These are phyloP conservation scores for Copidosoma aretas DNA, from an alignment of 2,888 invertebrate species.

Conservation along the genomic window DNA sequence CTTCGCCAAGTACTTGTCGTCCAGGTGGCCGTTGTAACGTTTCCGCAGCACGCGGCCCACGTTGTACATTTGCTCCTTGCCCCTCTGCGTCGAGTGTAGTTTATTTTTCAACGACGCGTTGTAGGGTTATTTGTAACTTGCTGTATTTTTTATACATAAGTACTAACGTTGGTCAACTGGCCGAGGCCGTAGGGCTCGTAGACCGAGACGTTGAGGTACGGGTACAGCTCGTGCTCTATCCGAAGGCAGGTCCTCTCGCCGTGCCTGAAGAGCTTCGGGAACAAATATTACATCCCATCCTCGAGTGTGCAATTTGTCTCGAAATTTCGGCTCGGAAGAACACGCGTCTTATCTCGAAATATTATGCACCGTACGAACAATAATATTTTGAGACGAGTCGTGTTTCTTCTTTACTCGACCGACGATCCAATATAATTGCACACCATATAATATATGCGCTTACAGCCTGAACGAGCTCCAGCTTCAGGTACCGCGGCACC, in stretches of 20 bases:
- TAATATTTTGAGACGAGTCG: too few relatives aligned
- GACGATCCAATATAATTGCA: not conserved
- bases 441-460: not conserved
- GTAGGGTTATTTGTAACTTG: not conserved
- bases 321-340: too few relatives aligned
- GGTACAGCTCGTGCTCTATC: not conserved
- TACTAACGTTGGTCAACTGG: slow-evolving; percentile 69
- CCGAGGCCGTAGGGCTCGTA: slow-evolving; percentile 57
- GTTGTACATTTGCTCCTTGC: slow-evolving; percentile 63
- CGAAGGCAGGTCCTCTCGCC: slow-evolving; percentile 19
- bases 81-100: slow-evolving; percentile 60
- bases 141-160: too few relatives aligned
- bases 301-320: too few relatives aligned
- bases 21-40: slow-evolving; percentile 63
- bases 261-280: slow-evolving; percentile 25
- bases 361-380: too few relatives aligned
- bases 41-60: slow-evolving; percentile 63
- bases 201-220: not conserved
- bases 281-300: not conserved
- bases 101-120: not conserved
- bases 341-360: too few relatives aligned
- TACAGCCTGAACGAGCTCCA: slow-evolving; percentile 25
- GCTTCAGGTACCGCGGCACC: slow-evolving; percentile 18
- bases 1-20: slow-evolving; percentile 60
- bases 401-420: not conserved